A percentile compares a stretch with the other conserved stretches of the same genome.
phyloP scores from a whole-genome alignment of 2,888 invertebrate genomes.

The Troides helena region DNA sequence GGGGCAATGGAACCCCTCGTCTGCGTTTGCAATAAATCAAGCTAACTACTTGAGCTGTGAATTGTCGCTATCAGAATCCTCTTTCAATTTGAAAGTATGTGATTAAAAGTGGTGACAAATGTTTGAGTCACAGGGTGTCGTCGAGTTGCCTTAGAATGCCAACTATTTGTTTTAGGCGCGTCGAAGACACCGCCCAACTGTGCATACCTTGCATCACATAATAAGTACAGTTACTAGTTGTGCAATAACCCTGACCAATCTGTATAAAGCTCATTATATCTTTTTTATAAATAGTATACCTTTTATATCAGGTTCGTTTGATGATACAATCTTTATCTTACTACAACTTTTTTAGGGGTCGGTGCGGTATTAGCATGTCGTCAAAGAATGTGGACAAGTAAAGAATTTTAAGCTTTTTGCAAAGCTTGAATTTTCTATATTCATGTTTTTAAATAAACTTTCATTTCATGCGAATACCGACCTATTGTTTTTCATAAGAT shows the following conservation, averaged over 20 bases:
- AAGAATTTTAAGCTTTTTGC: too few species aligned
- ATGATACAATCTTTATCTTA: too few species aligned
- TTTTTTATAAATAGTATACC: slow-evolving; percentile 6
- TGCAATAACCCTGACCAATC: slow-evolving; percentile 59
- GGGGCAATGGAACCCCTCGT: slow-evolving; percentile 44
- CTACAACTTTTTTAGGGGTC: too few species aligned
- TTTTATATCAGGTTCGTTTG: too few species aligned
- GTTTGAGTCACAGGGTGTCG: slow-evolving; percentile 8
- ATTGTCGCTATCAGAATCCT: slow-evolving; percentile 47
- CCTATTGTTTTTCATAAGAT: too few species aligned
- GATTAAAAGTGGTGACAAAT: slow-evolving; percentile 12
- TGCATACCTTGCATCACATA: slow-evolving; percentile 59
- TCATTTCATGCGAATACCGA: too few species aligned
- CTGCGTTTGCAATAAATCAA: slow-evolving; percentile 59
- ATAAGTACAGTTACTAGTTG: slow-evolving; percentile 49
- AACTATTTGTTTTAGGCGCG: slow-evolving; percentile 23
- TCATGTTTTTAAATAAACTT: too few species aligned
- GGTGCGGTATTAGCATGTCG: too few species aligned
- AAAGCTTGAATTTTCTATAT: too few species aligned
- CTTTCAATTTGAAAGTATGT: slow-evolving; percentile 30
- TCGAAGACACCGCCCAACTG: slow-evolving; percentile 38
- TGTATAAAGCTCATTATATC: slow-evolving; percentile 52
- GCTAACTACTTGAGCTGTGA: slow-evolving; percentile 51
- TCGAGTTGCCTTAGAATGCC: slow-evolving; percentile 17
- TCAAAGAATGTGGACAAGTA: too few species aligned